Base-by-base conservation (phyloP, 2,888 invertebrate species). In the Caenorhabditis japonica region DNA sequence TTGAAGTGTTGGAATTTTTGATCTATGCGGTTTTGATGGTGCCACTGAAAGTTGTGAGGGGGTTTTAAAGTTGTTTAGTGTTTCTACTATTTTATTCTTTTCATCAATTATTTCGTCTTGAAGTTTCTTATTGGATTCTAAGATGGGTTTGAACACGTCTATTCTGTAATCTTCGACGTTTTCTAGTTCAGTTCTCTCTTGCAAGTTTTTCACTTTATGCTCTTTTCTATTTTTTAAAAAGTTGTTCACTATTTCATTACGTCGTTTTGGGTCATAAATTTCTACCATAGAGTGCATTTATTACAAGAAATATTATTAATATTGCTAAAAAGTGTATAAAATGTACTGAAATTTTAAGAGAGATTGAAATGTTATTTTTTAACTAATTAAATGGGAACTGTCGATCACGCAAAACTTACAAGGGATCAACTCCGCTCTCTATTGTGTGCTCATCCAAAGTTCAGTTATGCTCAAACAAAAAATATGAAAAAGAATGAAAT, bases 71-170 rank as follows among this genome's bases (percentile, higher is more conserved):
- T 25, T 43, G 46, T 79, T 76, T 7, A 79, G 55, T 33, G 77
- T 79, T 71, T 77, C 36, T 51, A 77, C 75, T 64, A 79, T 79
- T 44, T 79, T 75, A 41, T 79, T 79, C 51, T 76, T 76, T 39
- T 79, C 79, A 64, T 79, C 77, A 61, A 79, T 79, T 8, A 79
- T 75, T 71, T 79, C 78, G n/a, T n/a, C n/a, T n/a, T n/a, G n/a
- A n/a, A n/a, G n/a, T n/a, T n/a, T n/a, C n/a, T n/a, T n/a, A n/a
- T n/a, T n/a, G n/a, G n/a, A n/a, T n/a, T n/a, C n/a, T n/a, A n/a
- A n/a, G n/a, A n/a, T n/a, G n/a, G n/a, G n/a, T n/a, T n/a, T n/a
- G n/a, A n/a, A n/a, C n/a, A n/a, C n/a, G n/a, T n/a, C n/a, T n/a
- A n/a, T n/a, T n/a, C 79, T 46, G 49, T 79, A 55, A 46, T 78